Evolutionary conservation across 2,888 invertebrate species (phyloP), one percentile per base, ranked within the genome.

Genomic region (Gastracanthus pulcherrimus): DNA sequence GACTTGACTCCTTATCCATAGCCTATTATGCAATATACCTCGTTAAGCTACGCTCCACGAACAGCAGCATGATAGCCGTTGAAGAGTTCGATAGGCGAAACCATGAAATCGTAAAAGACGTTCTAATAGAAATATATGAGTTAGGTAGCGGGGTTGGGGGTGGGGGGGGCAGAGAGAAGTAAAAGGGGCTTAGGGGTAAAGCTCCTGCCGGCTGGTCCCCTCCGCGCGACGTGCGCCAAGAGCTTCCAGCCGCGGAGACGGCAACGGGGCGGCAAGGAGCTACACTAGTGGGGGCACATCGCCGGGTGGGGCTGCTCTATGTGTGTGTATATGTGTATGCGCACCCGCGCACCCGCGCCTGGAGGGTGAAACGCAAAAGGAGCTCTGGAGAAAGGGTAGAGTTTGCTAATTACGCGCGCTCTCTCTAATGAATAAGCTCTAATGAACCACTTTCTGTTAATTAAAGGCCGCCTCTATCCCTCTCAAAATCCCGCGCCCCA

Each of bases 371-470:
- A 87, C 86, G 88, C 80, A 80, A 88, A 89, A 89, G 89, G 88
- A 88, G 88, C 87, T 86, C 86, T 16, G 87, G 88, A 88, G 89
- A 88, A 89, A 89, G 89, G 89, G 88, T 95, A 95, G 95, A 95
- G 95, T 95, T 95, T 95, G 95, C 95, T 96, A 95, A 96, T 96
- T 96, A 95, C 95, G 95, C 95, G 88, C 88, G 72, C 95, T 95
- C 95, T 95, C 95, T 95, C 95, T 96, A 96, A 96, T 96, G 95
- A 96, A 95, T 95, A 95, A 95, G 95, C 95, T 95, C 95, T 95
- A 96, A 96, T 96, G 96, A 96, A 96, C 95, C 95, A 95, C 96
- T 96, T 95, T 96, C 95, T 95, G 95, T 95, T 95, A 96, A 96
- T 96, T 95, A 96, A 95, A 96, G 95, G 94, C 95, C 93, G 93